Conservation (phyloP, 2,888 invertebrate genomes). For the Alloplasta piceator region DNA sequence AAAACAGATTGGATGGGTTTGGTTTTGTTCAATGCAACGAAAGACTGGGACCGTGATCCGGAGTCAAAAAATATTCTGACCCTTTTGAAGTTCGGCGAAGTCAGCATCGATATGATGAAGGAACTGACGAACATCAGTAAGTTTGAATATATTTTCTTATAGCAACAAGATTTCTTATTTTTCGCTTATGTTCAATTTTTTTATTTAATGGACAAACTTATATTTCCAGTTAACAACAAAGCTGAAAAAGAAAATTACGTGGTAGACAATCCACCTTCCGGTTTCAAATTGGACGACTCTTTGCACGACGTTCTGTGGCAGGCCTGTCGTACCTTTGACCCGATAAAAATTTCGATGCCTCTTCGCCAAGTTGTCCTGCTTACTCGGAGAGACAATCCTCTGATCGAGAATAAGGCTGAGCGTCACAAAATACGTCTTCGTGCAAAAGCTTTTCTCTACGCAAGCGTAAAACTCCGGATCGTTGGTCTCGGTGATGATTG, state of each 20-base stretch:
- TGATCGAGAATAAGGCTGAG: conserved; percentile 53
- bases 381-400: conserved; percentile 68
- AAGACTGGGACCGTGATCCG: conserved; percentile 63
- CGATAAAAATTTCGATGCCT: conserved; percentile 65
- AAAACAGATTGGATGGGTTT: conserved; percentile 73
- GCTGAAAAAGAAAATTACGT: conserved; percentile 27
- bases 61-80: conserved; percentile 65
- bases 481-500: conserved; percentile 68
- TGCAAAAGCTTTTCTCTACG: conserved; percentile 52
- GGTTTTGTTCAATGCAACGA: conserved; percentile 67
- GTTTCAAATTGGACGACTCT: conserved; percentile 56
- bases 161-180: not conserved
- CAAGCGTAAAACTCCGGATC: conserved; percentile 62
- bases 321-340: conserved; percentile 60
- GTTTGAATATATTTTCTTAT: not conserved
- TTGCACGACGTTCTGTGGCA: conserved; percentile 70
- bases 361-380: conserved; percentile 66
- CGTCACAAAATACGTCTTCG: conserved; percentile 66
- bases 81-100: conserved; percentile 64
- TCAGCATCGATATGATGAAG: conserved; percentile 56
- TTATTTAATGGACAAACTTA: not conserved
- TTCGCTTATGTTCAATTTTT: not conserved
- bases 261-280: not conserved
- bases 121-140: conserved; percentile 65
- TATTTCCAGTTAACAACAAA: conserved; percentile 32